These are phyloP conservation scores for Hemibagrus wyckioides DNA, from an alignment of 2,113 vertebrate species.

Conservation along the genomic window DNA sequence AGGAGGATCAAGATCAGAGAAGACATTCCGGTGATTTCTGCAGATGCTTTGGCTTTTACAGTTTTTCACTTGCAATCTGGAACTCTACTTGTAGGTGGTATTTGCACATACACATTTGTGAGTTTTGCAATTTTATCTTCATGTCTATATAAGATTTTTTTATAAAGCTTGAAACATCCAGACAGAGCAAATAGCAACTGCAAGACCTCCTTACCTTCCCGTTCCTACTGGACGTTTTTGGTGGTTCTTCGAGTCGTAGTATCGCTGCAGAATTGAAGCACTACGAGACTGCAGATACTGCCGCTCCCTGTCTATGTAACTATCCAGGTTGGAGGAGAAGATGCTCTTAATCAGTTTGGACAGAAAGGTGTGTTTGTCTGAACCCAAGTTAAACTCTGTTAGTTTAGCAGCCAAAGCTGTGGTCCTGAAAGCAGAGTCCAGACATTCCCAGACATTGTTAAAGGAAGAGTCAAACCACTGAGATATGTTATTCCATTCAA, in stretches of 20 bases:
- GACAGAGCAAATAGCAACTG: background rate
- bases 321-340: slow-evolving; percentile 96
- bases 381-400: slow-evolving; percentile 97
- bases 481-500: background rate
- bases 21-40: background rate
- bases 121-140: background rate
- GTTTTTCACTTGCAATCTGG: background rate
- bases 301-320: slow-evolving; percentile 95
- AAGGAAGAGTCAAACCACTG: background rate
- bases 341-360: slow-evolving; percentile 99
- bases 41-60: background rate
- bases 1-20: background rate
- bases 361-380: slow-evolving; percentile 99
- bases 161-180: background rate
- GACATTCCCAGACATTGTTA: background rate
- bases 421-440: slow-evolving; percentile 77
- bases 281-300: slow-evolving; percentile 93
- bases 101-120: background rate
- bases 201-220: slow-evolving; percentile 81
- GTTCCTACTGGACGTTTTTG: slow-evolving; percentile 92
- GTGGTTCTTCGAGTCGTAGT: slow-evolving; percentile 99
- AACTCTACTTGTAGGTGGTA: background rate
- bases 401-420: slow-evolving; percentile 90
- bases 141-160: background rate
- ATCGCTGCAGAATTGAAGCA: slow-evolving; percentile 91